These are phyloP conservation scores for Neoascia interrupta DNA, from an alignment of 2,888 invertebrate genomes.

Conservation along the genomic window DNA sequence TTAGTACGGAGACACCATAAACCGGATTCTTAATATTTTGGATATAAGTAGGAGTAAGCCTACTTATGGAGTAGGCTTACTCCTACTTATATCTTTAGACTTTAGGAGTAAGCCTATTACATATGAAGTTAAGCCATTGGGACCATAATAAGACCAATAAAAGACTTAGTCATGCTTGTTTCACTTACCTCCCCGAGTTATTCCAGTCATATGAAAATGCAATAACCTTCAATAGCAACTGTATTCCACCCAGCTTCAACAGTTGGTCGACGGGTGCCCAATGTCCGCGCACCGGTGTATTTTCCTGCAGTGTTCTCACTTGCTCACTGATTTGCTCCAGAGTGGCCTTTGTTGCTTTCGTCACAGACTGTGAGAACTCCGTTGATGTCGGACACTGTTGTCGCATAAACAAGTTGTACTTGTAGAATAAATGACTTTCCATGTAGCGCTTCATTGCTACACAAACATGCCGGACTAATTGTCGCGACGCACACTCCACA, in stretches of 20 bases:
- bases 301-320: constrained; percentile 89
- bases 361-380: constrained; percentile 78
- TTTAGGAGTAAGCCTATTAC: too few relatives aligned
- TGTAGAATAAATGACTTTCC: constrained; percentile 92
- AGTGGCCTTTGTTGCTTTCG: constrained; percentile 83
- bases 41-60: too few relatives aligned
- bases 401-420: constrained; percentile 86
- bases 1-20: too few relatives aligned
- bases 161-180: too few relatives aligned
- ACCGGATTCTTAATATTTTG: too few relatives aligned
- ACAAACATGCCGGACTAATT: constrained; percentile 94
- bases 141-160: not conserved
- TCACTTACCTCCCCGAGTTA: constrained; percentile 84
- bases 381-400: constrained; percentile 80
- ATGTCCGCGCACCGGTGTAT: constrained; percentile 86
- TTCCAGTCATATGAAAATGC: constrained; percentile 96
- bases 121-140: too few relatives aligned
- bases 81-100: too few relatives aligned
- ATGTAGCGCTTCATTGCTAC: constrained; percentile 93
- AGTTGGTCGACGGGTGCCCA: constrained; percentile 96
- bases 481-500: constrained; percentile 92
- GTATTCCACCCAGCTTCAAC: constrained; percentile 89
- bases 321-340: constrained; percentile 93
- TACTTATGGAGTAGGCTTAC: too few relatives aligned
- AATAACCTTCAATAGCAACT: constrained; percentile 90